A percentile compares a stretch with the other conserved stretches of the same genome.
Evolutionary conservation across 2,888 invertebrate genomes (phyloP).

Genomic region (Tipula vernalis): DNA sequence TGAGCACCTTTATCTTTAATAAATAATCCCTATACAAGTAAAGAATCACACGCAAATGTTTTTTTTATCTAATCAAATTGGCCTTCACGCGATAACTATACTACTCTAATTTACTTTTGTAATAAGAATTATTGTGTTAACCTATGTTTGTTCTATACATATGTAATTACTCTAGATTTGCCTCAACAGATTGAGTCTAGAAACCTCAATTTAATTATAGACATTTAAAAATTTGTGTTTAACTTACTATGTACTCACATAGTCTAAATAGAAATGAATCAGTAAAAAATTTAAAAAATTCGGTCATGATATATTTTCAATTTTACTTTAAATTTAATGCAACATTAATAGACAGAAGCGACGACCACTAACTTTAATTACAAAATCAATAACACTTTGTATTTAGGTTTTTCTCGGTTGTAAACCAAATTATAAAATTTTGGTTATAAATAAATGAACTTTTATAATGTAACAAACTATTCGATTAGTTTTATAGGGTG

Average conservation of each 20-base stretch:
- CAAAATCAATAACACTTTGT: too few species aligned
- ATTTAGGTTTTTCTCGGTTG: too few species aligned
- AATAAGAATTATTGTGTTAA: neutral
- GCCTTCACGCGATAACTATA: neutral
- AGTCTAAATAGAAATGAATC: neutral
- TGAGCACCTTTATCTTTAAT: neutral
- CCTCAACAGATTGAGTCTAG: neutral
- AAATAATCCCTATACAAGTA: neutral
- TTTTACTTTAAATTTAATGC: neutral
- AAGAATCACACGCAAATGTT: neutral
- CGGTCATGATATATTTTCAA: neutral
- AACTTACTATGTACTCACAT: neutral
- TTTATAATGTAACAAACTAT: too few species aligned
- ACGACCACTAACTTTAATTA: too few species aligned
- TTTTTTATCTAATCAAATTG: neutral
- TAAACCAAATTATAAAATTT: too few species aligned
- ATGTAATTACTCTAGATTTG: neutral
- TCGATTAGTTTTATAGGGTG: too few species aligned
- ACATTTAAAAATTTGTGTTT: neutral
- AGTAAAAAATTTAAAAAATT: neutral
- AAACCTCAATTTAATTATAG: neutral
- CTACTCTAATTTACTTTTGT: neutral
- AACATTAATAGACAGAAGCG: neutral
- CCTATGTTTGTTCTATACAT: neutral
- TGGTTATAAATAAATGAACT: too few species aligned